Conservation (phyloP, 1,140 invertebrate genomes). For the Brachystomella parvula region DNA sequence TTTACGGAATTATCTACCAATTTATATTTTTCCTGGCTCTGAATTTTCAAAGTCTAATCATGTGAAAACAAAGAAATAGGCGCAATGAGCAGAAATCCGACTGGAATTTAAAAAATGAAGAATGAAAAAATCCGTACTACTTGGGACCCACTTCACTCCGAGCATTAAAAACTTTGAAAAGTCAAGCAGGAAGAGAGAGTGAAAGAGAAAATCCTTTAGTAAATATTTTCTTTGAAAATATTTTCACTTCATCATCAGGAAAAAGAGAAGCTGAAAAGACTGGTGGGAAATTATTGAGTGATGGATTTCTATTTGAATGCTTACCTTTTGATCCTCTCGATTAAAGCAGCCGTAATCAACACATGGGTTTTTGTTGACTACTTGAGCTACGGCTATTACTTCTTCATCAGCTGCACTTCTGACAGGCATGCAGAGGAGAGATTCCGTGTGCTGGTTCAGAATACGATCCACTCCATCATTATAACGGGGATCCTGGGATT, state of each 20-base stretch:
- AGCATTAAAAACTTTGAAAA: too few species aligned
- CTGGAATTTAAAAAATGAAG: too few species aligned
- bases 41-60: too few species aligned
- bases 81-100: too few species aligned
- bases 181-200: too few species aligned
- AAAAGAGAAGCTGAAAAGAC: too few species aligned
- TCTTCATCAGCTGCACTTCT: constrained; percentile 44
- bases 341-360: constrained; percentile 43
- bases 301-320: constrained; percentile 3
- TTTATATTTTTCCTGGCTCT: too few species aligned
- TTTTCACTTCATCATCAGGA: not conserved
- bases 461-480: constrained; percentile 47
- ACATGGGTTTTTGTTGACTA: constrained; percentile 45
- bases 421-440: constrained; percentile 47
- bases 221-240: not conserved
- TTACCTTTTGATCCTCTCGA: constrained; percentile 46
- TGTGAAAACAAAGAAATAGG: too few species aligned
- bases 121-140: too few species aligned
- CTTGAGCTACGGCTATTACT: constrained; percentile 48
- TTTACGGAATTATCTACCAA: too few species aligned
- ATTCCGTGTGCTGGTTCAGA: constrained; percentile 46
- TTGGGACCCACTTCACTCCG: too few species aligned
- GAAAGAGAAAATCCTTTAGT: not conserved
- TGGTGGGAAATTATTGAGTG: not conserved
- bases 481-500: constrained; percentile 44